phyloP scores from a whole-genome alignment of 2,888 invertebrate species.

The Aphidius colemani region DNA sequence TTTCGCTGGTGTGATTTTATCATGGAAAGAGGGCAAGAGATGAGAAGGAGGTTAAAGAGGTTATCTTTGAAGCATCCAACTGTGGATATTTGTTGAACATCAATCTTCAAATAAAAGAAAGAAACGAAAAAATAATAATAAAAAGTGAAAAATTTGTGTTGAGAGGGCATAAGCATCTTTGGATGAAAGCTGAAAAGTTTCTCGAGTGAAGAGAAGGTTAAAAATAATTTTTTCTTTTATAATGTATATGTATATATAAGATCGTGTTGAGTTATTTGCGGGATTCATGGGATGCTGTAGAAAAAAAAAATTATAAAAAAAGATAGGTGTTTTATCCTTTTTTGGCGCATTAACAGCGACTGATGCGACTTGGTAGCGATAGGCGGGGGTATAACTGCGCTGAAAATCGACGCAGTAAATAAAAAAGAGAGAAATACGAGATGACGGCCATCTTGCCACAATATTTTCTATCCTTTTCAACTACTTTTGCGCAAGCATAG shows the following conservation, averaged over 20 bases:
- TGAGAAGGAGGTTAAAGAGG: background rate
- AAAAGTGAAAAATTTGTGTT: constrained; percentile 5
- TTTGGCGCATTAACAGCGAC: no score
- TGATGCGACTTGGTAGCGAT: no score
- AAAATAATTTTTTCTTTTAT: constrained; percentile 31
- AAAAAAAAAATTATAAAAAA: no score
- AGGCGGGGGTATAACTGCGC: no score
- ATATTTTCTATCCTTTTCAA: constrained; percentile 20
- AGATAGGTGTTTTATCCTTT: no score
- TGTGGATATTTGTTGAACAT: constrained; percentile 10
- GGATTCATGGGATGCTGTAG: constrained; percentile 8
- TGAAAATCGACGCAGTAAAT: no score
- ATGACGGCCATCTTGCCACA: constrained; percentile 34
- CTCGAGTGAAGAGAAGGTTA: constrained; percentile 26
- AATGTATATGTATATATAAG: constrained; percentile 19
- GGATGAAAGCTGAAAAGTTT: constrained; percentile 8
- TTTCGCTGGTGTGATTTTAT: no score
- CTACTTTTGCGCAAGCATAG: no score
- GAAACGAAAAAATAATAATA: background rate
- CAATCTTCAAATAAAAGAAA: constrained; percentile 11
- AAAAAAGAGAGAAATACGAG: constrained; percentile 20
- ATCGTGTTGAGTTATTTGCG: constrained; percentile 26
- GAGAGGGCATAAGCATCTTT: no score
- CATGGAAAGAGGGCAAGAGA: no score
- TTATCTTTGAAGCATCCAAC: constrained; percentile 4